Base-by-base conservation (phyloP, 2,888 invertebrate genomes). In the Dendrolimus houi region DNA sequence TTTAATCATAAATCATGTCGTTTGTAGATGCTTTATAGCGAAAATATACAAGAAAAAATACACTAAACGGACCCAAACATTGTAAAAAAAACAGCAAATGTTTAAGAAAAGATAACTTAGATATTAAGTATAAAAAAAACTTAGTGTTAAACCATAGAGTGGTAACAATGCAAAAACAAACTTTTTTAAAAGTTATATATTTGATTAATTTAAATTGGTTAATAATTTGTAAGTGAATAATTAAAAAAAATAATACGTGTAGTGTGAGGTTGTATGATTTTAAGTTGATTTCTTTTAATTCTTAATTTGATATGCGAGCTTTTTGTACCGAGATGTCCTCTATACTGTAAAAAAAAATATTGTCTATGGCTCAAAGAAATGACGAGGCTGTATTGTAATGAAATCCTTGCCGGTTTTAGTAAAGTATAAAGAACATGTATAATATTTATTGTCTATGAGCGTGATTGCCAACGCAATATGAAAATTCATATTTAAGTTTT, bases 251-350 rank as follows among this genome's bases (percentile, higher is more conserved):
- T 71, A 77, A 74, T 77, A 81, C 72, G 74, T 82, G 85, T 88
- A 88, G 88, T 68, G 85, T 86, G 87, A 85, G 86, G 87, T 87
- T 87, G 87, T 88, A 85, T 77, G 82, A 85, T 86, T 78, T 81
- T 79, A 17, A 17, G 17, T 0, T 17, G 17, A 2, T 17, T 17
- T 17, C 17, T 17, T 17, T 17, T 17, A 17, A 17, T 3, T 17
- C 17, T 17, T 17, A 17, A 17, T 17, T 17, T 17, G 17, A 17
- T 17, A 2, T 17, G 17, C 3, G 2, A 17, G 17, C 17, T 1
- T 17, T 17, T 17, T 17, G 2, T 17, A 17, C 17, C 17, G 17
- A 17, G 17, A 17, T 17, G 17, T 17, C 17, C 17, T 81, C 77
- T 64, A 64, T 64, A 62, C 62, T 64, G 9, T 53, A 53, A 17